Evolutionary conservation across 2,888 invertebrate species (phyloP), one percentile per base, ranked within the genome.

Genomic region (Oscheius onirici): DNA sequence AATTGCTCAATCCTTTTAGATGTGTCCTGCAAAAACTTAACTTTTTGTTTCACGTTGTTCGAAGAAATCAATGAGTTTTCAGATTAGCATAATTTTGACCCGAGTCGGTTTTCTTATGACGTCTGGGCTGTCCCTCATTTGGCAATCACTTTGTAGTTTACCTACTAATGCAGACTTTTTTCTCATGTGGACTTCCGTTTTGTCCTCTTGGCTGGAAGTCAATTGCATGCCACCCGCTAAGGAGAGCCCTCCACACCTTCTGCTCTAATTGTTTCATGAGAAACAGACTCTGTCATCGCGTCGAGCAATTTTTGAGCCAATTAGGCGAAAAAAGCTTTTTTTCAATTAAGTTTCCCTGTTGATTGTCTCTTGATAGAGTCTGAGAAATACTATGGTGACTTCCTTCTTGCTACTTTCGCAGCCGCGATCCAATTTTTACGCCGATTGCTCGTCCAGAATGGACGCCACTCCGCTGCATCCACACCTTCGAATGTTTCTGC

Each of bases 321-420:
- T 3, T 34, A 8, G 3, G 3, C 34, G 3, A 34, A 34, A 34
- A 34, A 34, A 34, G 34, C 3, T 3, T 3, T 34, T 8, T 8
- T 34, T 34, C 34, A 34, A 34, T 34, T 34, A 34, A 34, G 34
- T 6, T 34, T 6, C 34, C 8, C 5, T 34, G 34, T 3, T 8
- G 34, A 34, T 34, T 34, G 34, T 34, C 34, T 34, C 3, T 8
- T 34, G 34, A 34, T 34, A 8, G 34, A 34, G 34, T 34, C 55
- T 55, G 28, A 24, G 55, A 55, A 46, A 46, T 58, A 58, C 58
- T 26, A 49, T 63, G 63, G 46, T 63, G 49, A 46, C 34, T 63
- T 63, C 63, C 63, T 63, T 63, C 63, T 63, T 63, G 46, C 63
- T 63, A 63, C 63, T 63, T 63, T 63, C 63, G 63, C 63, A 63